These are phyloP conservation scores for Poecilobothrus nobilitatus DNA, from an alignment of 2,888 invertebrate species.

Conservation along the genomic window DNA sequence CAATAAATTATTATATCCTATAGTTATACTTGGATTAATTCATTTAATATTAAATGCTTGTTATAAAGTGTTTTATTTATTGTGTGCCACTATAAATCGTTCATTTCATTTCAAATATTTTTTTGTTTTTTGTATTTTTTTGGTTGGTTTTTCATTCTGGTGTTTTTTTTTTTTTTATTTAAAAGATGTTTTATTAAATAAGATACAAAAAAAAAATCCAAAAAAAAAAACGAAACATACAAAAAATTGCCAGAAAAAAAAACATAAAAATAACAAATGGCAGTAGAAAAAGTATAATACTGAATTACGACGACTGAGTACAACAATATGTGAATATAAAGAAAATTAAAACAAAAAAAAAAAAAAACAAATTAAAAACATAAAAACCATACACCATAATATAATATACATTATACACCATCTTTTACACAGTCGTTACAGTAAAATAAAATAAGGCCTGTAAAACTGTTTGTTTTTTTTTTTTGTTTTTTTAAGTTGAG, in stretches of 20 bases:
- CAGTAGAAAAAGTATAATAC: too few relatives aligned
- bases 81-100: not conserved
- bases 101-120: too few relatives aligned
- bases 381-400: too few relatives aligned
- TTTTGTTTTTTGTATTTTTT: not conserved
- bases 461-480: not conserved
- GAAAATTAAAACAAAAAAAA: not conserved
- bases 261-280: not conserved
- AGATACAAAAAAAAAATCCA: not conserved
- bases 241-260: conserved; percentile 4
- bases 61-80: not conserved
- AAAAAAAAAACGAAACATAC: not conserved
- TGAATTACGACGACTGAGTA: too few relatives aligned
- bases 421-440: not conserved
- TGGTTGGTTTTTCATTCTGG: not conserved
- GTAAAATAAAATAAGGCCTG: not conserved
- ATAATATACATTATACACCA: not conserved
- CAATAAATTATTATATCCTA: too few relatives aligned
- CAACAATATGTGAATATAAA: too few relatives aligned
- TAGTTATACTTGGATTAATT: too few relatives aligned
- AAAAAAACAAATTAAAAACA: not conserved
- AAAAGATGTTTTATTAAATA: conserved; percentile 6
- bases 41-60: not conserved
- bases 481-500: not conserved
- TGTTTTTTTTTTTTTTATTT: not conserved